A percentile compares a stretch with the other conserved stretches of the same genome.
Evolutionary conservation across 2,888 invertebrate genomes (phyloP).

Genomic region (Synergus itoensis): DNA sequence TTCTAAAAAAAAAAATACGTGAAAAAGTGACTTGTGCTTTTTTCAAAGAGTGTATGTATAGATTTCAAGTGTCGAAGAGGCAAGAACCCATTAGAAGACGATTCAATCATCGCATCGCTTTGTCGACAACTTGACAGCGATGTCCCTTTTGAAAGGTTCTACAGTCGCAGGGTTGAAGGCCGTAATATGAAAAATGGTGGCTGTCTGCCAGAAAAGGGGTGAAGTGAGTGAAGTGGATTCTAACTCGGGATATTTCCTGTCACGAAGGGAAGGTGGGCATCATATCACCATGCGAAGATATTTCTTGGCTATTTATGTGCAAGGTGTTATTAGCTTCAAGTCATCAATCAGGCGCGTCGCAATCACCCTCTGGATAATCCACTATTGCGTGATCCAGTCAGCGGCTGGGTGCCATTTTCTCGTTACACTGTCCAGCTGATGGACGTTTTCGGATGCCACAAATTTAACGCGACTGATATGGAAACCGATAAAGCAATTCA

Average conservation of each 20-base stretch:
- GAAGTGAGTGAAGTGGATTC: conserved; percentile 37
- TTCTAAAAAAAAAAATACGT: background rate
- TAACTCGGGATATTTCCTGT: conserved; percentile 30
- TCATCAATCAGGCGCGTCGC: conserved; percentile 31
- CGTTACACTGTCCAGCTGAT: background rate
- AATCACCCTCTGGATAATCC: conserved; percentile 12
- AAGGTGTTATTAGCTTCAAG: conserved; percentile 24
- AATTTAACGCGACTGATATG: background rate
- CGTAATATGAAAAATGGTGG: conserved; percentile 56
- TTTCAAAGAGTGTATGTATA: background rate
- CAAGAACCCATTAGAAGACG: conserved; percentile 21
- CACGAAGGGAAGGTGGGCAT: conserved; percentile 18
- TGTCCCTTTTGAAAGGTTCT: conserved; percentile 21
- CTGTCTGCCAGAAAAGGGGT: conserved; percentile 48
- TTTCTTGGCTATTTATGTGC: conserved; percentile 20
- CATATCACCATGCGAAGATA: conserved; percentile 19
- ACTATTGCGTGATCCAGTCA: conserved; percentile 20
- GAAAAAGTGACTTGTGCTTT: background rate
- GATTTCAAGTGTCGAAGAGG: conserved; percentile 6
- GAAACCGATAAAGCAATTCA: background rate
- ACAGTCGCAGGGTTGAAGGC: background rate
- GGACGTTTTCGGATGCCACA: background rate
- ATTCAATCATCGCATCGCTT: conserved; percentile 53
- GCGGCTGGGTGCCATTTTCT: conserved; percentile 6
- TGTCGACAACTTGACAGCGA: conserved; percentile 53